Evolutionary conservation across 2,888 invertebrate genomes (phyloP).

Genomic region (Himalopsyche tibetana): DNA sequence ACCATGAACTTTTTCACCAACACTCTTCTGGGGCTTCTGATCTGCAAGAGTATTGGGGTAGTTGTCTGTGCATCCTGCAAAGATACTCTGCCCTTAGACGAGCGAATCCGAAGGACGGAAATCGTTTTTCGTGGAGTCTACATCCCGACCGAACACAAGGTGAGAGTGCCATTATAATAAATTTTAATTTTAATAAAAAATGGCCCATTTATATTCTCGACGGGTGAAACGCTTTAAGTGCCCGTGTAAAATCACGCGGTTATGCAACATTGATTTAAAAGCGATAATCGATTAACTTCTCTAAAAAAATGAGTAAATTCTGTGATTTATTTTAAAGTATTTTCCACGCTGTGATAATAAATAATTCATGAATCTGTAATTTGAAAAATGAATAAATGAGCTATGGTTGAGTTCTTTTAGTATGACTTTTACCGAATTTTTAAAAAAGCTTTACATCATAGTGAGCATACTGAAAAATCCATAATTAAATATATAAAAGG

Average conservation of each 20-base stretch:
- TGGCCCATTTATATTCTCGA: slow-evolving; percentile 44
- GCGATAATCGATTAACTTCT: slow-evolving; percentile 47
- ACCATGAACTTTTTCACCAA: slow-evolving; percentile 46
- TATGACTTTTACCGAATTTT: too few relatives aligned
- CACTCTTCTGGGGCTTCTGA: slow-evolving; percentile 52
- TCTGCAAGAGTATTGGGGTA: slow-evolving; percentile 49
- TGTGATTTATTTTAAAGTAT: background rate
- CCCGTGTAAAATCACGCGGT: slow-evolving; percentile 35
- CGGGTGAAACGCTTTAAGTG: slow-evolving; percentile 9
- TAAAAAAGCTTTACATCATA: too few relatives aligned
- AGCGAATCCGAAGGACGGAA: slow-evolving; percentile 75
- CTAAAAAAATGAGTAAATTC: background rate
- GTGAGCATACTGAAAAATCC: too few relatives aligned
- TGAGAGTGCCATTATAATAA: slow-evolving; percentile 49
- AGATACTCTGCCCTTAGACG: slow-evolving; percentile 72
- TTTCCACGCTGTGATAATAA: background rate
- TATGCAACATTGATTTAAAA: slow-evolving; percentile 49
- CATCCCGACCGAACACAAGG: slow-evolving; percentile 64
- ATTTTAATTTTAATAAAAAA: slow-evolving; percentile 55
- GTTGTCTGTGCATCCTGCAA: slow-evolving; percentile 55
- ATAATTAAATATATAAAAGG: too few relatives aligned
- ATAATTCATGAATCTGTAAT: background rate
- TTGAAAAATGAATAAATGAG: background rate
- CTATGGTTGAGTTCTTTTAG: too few relatives aligned
- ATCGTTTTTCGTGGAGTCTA: slow-evolving; percentile 77